Evolutionary conservation across 2,113 vertebrate species (phyloP), one percentile per base, ranked within the genome.

Genomic region (Harpagus bidentatus): DNA sequence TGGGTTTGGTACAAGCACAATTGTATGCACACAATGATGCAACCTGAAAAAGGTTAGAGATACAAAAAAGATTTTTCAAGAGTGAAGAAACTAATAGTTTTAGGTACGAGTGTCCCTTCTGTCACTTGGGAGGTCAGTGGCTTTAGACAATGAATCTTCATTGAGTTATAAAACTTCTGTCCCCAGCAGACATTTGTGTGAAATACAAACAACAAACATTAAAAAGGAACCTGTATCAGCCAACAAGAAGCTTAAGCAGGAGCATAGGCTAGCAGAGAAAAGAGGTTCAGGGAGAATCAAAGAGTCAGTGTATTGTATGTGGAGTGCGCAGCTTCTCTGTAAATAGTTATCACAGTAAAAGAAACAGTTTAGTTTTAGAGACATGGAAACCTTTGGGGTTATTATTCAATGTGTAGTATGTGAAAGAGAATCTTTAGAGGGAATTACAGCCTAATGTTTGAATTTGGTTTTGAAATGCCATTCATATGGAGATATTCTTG

Each of bases 401-500:
- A 71, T 67, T 93, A 38, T 95, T 82, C 48, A 73, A 45, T 42
- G 31, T 72, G 48, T 59, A 50, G 16, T 20, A 45, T 55, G 56
- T 70, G 84, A 83, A 86, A 88, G 56, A 76, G 67, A 91, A 61
- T 62, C 66, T 84, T 91, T 73, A 84, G 88, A 65, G 81, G 48
- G 58, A 95, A 89, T 95, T 89, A 61, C 81, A 85, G 88, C 43
- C 70, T 52, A 92, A 65, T 80, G 70, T 42, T 90, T 95, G 52
- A 85, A 80, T 91, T 89, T 7, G 2, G 40, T 45, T 89, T 95
- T 94, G 77, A 93, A 96, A 91, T 84, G 43, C 36, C 45, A 82
- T 87, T 96, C 80, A 87, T 88, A 91, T 82, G 88, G 84, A 94
- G 93, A 94, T 93, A 84, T 82, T 74, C 36, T 85, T 93, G 62